Conservation (phyloP, 2,888 invertebrate species). For the Micoletzkya japonica region DNA sequence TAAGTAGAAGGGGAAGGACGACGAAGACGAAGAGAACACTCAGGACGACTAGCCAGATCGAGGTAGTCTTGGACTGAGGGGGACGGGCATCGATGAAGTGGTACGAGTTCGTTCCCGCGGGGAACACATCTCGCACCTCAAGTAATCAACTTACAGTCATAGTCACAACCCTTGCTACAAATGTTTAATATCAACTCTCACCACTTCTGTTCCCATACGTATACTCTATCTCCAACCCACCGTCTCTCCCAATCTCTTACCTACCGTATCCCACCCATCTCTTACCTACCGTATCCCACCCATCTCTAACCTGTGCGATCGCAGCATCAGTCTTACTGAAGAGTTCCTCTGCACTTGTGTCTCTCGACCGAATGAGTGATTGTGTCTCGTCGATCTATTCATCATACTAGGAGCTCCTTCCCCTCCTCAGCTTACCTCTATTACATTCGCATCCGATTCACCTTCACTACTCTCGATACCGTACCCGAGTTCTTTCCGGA, state of each 20-base stretch:
- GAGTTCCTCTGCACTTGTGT: conserved; percentile 53
- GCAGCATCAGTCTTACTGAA: conserved; percentile 57
- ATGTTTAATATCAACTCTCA: not conserved
- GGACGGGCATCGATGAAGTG: conserved; percentile 61
- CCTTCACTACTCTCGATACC: conserved; percentile 24
- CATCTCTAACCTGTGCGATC: conserved; percentile 44
- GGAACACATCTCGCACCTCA: conserved; percentile 41
- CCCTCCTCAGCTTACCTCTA: conserved; percentile 26
- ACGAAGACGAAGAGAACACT: conserved; percentile 57
- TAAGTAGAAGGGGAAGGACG: conserved; percentile 53
- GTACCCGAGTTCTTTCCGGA: conserved; percentile 26
- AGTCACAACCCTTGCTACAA: not conserved
- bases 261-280: no score
- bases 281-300: not conserved
- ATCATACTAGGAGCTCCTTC: not conserved
- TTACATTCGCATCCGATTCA: conserved; percentile 23
- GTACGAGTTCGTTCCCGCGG: conserved; percentile 45
- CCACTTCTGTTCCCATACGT: no score
- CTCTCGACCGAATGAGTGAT: conserved; percentile 22
- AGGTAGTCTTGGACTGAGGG: conserved; percentile 41
- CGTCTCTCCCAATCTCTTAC: no score
- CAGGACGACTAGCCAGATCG: conserved; percentile 35
- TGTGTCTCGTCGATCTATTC: conserved; percentile 21
- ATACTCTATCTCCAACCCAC: no score
- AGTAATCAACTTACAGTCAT: conserved; percentile 3